Evolutionary conservation across 1,140 invertebrate genomes (phyloP), one percentile per base, ranked within the genome.

Genomic region (Zophobas atratus): DNA sequence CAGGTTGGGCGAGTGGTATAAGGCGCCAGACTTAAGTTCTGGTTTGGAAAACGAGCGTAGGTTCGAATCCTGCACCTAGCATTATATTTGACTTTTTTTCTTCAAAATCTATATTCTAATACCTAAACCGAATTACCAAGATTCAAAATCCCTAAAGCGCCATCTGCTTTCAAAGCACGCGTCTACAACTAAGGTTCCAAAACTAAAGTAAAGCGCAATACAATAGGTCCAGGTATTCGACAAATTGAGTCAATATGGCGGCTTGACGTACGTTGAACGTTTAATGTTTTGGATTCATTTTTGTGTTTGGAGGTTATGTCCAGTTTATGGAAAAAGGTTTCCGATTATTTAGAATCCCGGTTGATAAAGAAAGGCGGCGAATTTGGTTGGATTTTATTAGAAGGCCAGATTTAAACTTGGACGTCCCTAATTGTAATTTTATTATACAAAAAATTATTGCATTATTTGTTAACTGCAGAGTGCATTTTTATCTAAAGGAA

Each of bases 381-480:
- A 46, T 46, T 46, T 46, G 43, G 43, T 46, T 46, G 43, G 43
- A 46, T 4, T 46, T 46, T 46, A 46, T 46, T 8, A 46, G 8
- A 46, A 46, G 43, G 43, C 43, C 8, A 46, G 8, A 46, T 46
- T 20, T 20, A 20, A 53, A 6, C 4, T 53, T 53, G 49, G 2
- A 53, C 20, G 20, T 53, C 4, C 49, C 49, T 53, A 53, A 6
- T n/a, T 53, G 20, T 53, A 4, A 53, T n/a, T 6, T 6, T 53
- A 53, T 53, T 53, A n/a, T 53, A 53, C 4, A 53, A 53, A 53
- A 53, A 53, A n/a, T 53, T 53, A 53, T n/a, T 6, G 4, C 20
- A 4, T 46, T 46, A 6, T 53, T 53, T 53, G 5, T 53, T 53
- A 53, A 53, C 4, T 53, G 49, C 20, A 53, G 49, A 53, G 4